Evolutionary conservation across 92 coral and sea anemone species (phyloP).

Genomic region (Epizoanthus scotinus): DNA sequence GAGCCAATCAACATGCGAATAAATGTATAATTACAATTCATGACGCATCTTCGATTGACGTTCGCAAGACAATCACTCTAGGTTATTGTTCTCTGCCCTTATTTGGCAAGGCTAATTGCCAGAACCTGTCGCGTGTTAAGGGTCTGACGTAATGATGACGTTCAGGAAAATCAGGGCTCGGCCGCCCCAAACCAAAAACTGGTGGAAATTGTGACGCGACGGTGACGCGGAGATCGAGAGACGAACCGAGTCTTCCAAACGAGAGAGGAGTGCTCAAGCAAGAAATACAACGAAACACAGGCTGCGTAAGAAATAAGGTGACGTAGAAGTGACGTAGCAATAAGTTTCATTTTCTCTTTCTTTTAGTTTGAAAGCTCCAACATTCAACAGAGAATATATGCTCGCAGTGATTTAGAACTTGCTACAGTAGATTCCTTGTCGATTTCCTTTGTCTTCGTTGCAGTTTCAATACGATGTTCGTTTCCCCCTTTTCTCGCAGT

Average conservation of each 20-base stretch:
- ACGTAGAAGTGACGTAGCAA: conserved; percentile 99
- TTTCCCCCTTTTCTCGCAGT: conserved; percentile 50
- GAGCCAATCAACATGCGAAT: neutral
- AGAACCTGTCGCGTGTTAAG: conserved; percentile 54
- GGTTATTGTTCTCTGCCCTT: conserved; percentile 23
- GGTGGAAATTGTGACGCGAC: conserved; percentile 86
- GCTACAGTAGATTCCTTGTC: conserved; percentile 39
- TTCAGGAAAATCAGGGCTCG: conserved; percentile 65
- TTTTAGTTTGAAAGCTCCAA: conserved; percentile 61
- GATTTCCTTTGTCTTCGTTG: conserved; percentile 59
- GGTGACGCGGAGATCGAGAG: conserved; percentile 90
- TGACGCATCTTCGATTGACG: conserved; percentile 42
- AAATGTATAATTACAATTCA: no score
- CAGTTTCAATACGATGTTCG: conserved; percentile 80
- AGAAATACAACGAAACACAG: conserved; percentile 98
- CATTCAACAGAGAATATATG: conserved; percentile 42
- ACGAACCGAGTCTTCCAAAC: conserved; percentile 64
- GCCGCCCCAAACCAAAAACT: conserved; percentile 71
- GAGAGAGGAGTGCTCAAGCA: conserved; percentile 66
- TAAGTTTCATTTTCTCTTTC: conserved; percentile 98
- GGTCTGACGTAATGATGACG: conserved; percentile 94
- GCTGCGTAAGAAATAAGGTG: conserved; percentile 99
- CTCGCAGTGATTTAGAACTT: conserved; percentile 29
- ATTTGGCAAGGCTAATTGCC: conserved; percentile 39
- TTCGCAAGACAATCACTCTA: conserved; percentile 1